Evolutionary conservation across 64 coral and sea anemone species (phyloP), one percentile per base, ranked within the genome.

Genomic region (Dendronephthya gigantea): DNA sequence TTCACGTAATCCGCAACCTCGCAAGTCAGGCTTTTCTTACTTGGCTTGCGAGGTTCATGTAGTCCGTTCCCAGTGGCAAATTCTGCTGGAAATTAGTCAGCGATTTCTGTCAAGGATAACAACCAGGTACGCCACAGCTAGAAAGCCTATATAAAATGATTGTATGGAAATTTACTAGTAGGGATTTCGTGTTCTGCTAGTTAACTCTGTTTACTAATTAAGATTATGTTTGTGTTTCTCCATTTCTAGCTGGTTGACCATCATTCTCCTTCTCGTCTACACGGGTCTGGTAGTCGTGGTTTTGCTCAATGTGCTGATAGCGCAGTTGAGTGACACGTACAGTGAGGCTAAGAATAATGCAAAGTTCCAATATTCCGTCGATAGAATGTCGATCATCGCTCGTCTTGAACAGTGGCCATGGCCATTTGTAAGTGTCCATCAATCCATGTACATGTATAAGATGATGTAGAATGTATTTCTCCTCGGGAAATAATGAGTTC

Each of bases 211-310:
- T n/a, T 3, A 4, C 29, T n/a, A 17, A 5, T 5, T 13, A 48
- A 34, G 38, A 0, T 81, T 16, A 49, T 19, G n/a, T n/a, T n/a
- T n/a, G n/a, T n/a, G n/a, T n/a, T n/a, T n/a, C n/a, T n/a, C n/a
- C n/a, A n/a, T n/a, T n/a, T n/a, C n/a, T 45, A 96, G 94, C 16
- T 96, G 94, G 94, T 40, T 96, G 29, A 84, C 91, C 15, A 81
- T 96, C 16, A 32, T 96, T 7, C 87, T 96, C 38, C 83, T 96
- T 29, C 86, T 96, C 6, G 62, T 40, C 39, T 96, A 96, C 91
- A 96, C 93, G 94, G 94, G 85, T 5, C 90, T 96, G 84, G 94
- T 96, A 3, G 91, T 93, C 33, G 94, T 96, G 0, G 93, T 96
- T 8, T 82, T 96, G 15, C 89, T 96, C 1, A 96, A 96, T 66